Evolutionary conservation across 2,113 vertebrate genomes (phyloP), one percentile per base, ranked within the genome.

Genomic region (Sorex araneus): DNA sequence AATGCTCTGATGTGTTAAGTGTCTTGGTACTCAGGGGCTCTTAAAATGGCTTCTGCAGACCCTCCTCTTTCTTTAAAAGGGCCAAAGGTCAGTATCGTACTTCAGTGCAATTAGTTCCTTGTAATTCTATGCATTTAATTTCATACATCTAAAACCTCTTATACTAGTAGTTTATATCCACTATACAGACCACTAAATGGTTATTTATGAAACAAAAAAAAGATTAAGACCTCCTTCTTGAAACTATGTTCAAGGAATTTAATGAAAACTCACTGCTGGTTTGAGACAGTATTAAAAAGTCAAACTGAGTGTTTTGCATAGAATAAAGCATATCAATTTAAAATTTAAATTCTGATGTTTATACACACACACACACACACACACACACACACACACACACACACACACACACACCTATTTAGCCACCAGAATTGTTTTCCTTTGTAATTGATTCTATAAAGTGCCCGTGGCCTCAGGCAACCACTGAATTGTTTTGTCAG

Each of bases 81-180:
- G 40, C 81, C 66, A 66, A 94, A 27, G 45, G 15, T 87, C 0
- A 94, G 21, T 70, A 64, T 0, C 57, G 8, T 50, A 50, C 71
- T 93, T 88, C 27, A 94, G 84, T 27, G 60, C 63, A 75, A 73
- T 34, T 71, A 74, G 27, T 67, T 81, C 30, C 27, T 50, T 90
- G 25, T 66, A 88, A 90, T 57, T 27, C 70, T 92, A 76, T 23
- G 15, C 50, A 75, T 91, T 92, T 86, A 70, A 93, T 76, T 81
- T 95, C 87, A 75, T 73, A 23, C 40, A 96, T 40, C 63, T 67
- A 74, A 90, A 90, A 73, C 2, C 23, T 1, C 60, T 60, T 60
- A 18, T 6, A 90, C 6, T 88, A 91, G 13, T 69, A 77, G 79
- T 25, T 90, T 18, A 45, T 19, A 47, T 60, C 18, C 32, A 76